Evolutionary conservation across 2,888 invertebrate genomes (phyloP).

Genomic region (Machimus rusticus): DNA sequence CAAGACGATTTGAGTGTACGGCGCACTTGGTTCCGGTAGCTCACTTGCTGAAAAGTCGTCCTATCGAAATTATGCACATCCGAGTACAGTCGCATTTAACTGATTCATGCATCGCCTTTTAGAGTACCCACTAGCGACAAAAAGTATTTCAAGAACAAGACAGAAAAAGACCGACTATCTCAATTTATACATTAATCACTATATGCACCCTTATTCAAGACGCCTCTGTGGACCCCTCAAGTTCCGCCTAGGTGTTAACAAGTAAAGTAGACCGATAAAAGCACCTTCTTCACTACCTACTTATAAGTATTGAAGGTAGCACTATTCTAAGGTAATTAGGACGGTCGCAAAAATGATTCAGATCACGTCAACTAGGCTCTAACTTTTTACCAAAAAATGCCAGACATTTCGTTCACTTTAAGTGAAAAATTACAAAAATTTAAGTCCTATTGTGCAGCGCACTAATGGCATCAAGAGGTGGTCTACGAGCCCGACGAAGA

Average conservation of each 20-base stretch:
- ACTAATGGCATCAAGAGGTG: neutral
- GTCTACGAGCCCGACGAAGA: neutral
- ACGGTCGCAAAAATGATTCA: conserved; percentile 23
- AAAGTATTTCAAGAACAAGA: neutral
- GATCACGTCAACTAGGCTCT: conserved; percentile 46
- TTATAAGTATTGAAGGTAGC: neutral
- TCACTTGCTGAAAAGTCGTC: neutral
- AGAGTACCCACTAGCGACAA: neutral
- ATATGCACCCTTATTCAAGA: neutral
- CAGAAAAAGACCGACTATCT: neutral
- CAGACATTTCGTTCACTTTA: conserved; percentile 33
- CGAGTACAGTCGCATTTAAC: neutral
- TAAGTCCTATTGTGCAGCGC: neutral
- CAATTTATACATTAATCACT: neutral
- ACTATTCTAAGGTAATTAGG: conserved; percentile 41
- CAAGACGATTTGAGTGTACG: conserved; percentile 29
- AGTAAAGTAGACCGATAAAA: neutral
- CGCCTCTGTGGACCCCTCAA: neutral
- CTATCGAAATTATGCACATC: neutral
- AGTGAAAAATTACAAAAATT: conserved; percentile 21
- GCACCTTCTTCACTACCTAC: neutral
- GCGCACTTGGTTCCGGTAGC: conserved; percentile 45
- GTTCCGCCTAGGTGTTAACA: neutral
- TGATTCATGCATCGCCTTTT: neutral
- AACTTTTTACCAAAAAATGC: conserved; percentile 44